These are phyloP conservation scores for Empis livida DNA, from an alignment of 2,888 invertebrate genomes.

Conservation along the genomic window DNA sequence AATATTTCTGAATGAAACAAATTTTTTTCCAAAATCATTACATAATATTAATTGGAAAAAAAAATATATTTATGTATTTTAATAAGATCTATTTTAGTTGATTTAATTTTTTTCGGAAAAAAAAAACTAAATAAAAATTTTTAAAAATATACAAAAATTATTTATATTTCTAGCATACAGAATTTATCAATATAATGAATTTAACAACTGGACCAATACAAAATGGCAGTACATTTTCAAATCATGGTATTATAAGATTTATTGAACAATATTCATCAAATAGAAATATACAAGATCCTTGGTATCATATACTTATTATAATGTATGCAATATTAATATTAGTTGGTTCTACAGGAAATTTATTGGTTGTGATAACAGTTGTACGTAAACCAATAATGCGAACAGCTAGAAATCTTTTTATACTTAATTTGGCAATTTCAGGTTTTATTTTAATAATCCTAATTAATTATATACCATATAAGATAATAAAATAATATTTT, in stretches of 20 bases:
- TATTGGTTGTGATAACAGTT: conserved; percentile 66
- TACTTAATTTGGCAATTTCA: conserved; percentile 75
- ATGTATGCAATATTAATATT: conserved; percentile 63
- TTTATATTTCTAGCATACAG: too few relatives aligned
- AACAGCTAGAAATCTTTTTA: conserved; percentile 86
- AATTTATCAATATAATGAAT: too few relatives aligned
- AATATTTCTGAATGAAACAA: too few relatives aligned
- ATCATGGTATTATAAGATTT: neutral
- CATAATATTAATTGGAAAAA: too few relatives aligned
- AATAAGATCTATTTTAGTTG: too few relatives aligned
- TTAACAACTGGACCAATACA: too few relatives aligned
- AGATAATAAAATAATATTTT: conserved; percentile 7
- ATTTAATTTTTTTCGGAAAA: too few relatives aligned
- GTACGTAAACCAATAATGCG: conserved; percentile 79
- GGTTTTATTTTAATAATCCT: conserved; percentile 17
- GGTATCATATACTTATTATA: conserved; percentile 51
- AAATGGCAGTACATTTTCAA: too few relatives aligned
- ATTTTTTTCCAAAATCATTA: too few relatives aligned
- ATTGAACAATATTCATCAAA: conserved; percentile 52
- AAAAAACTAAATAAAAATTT: too few relatives aligned
- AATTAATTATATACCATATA: neutral
- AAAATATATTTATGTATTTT: too few relatives aligned
- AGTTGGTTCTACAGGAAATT: conserved; percentile 74
- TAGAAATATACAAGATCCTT: conserved; percentile 56
- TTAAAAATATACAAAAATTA: too few relatives aligned